Percentiles rank a stretch among this genome's conserved stretches.
Evolutionary conservation across 53 echinoderm and acorn worm genomes (phyloP).

Genomic region (Pentamera pediparva): DNA sequence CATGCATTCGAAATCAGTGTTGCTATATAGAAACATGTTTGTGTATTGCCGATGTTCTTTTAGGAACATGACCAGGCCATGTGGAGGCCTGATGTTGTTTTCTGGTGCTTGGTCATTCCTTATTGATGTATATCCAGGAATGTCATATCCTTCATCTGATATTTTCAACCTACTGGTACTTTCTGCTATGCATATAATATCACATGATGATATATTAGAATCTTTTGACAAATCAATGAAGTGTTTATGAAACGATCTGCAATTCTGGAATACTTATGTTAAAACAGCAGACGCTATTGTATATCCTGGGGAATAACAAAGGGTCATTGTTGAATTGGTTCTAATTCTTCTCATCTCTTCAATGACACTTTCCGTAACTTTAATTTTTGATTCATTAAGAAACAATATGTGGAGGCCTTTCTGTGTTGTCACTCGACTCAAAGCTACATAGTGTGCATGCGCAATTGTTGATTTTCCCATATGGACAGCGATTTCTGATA

Average conservation of each 20-base stretch:
- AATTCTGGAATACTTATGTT: constrained; percentile 27
- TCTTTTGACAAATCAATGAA: background rate
- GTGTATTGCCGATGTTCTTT: background rate
- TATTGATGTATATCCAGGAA: background rate
- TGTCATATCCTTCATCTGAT: background rate
- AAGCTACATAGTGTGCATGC: constrained; percentile 45
- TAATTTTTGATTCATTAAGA: constrained; percentile 33
- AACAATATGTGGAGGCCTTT: constrained; percentile 14
- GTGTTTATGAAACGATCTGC: constrained; percentile 35
- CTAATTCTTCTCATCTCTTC: constrained; percentile 18
- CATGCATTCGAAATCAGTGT: background rate
- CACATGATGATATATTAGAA: constrained; percentile 4
- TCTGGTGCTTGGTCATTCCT: constrained; percentile 3
- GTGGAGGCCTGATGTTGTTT: constrained; percentile 22
- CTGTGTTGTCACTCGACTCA: constrained; percentile 26
- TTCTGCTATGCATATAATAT: constrained; percentile 26
- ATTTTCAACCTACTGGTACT: background rate
- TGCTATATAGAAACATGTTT: background rate
- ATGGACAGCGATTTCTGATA: constrained; percentile 30
- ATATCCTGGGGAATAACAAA: constrained; percentile 32
- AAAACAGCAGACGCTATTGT: background rate
- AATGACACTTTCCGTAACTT: constrained; percentile 12
- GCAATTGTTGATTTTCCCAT: constrained; percentile 21
- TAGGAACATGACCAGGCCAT: constrained; percentile 32
- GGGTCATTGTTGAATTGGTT: background rate